A percentile compares a stretch with the other conserved stretches of the same genome.
phyloP scores from a whole-genome alignment of 2,888 invertebrate species.

The Campoletis raptor region DNA sequence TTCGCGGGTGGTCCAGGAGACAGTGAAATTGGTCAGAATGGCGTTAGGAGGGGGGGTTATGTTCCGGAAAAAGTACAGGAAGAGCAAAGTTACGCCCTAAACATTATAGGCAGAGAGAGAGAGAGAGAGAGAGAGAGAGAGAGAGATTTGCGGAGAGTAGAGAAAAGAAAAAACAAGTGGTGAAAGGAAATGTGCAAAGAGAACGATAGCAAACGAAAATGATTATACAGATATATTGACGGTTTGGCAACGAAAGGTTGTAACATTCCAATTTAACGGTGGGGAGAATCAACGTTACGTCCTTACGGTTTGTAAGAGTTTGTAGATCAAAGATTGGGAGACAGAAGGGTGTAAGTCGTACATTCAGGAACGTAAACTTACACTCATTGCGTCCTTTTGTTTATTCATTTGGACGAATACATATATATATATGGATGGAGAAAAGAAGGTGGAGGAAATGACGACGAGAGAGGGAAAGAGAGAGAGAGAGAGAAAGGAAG shows the following conservation, averaged over 20 bases:
- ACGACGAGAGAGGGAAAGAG: conserved; percentile 67
- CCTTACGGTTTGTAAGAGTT: not conserved
- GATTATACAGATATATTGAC: conserved; percentile 1
- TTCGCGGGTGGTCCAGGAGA: conserved; percentile 25
- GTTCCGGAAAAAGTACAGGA: conserved; percentile 62
- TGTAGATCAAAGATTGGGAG: not conserved
- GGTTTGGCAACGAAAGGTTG: not conserved
- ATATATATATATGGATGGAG: conserved; percentile 5
- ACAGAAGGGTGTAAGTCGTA: conserved; percentile 5
- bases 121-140: not conserved
- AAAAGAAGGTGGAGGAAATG: conserved; percentile 51
- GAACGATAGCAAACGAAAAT: conserved; percentile 32
- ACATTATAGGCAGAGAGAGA: not conserved
- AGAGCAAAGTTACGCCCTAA: conserved; percentile 63
- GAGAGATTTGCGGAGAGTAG: not conserved
- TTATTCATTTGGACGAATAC: not conserved
- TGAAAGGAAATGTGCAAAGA: conserved; percentile 14
- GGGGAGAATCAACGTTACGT: not conserved
- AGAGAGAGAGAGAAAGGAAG: conserved; percentile 44
- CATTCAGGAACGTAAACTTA: not conserved
- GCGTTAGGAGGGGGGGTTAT: conserved; percentile 17
- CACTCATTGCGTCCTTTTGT: not conserved
- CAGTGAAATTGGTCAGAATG: conserved; percentile 71
- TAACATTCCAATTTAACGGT: not conserved
- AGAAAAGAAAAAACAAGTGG: conserved; percentile 1